Evolutionary conservation across 1,140 invertebrate genomes (phyloP), one percentile per base, ranked within the genome.

Genomic region (Musca vetustissima): DNA sequence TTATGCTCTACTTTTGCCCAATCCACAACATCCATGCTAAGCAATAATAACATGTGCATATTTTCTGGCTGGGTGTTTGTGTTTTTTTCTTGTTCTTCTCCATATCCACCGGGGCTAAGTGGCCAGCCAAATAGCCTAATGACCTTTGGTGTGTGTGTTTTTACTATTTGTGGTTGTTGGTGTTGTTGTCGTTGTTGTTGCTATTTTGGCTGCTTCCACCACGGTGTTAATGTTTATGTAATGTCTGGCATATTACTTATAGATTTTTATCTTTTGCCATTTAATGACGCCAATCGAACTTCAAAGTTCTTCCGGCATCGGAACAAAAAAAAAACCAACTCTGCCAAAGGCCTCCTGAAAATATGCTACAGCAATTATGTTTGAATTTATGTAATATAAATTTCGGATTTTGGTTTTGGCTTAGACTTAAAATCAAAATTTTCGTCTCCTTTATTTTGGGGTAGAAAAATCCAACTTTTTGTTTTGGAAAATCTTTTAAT

Each of bases 231-330:
- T 65, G 47, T 65, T 47, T 28, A 65, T 65, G 24, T 48, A 25
- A 65, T 65, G 24, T 9, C 43, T 49, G 43, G 28, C 4, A 24
- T 67, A 48, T 67, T 52, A 43, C 66, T 53, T 67, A 67, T 67
- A 55, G 50, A 67, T 67, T 48, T 53, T 53, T 67, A 52, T 67
- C 66, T 67, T 19, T 25, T 43, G 13, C 24, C 55, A n/a, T 67
- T 67, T 67, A 67, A 67, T 67, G 66, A 67, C 66, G 43, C 66
- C 66, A 67, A 67, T 67, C 66, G 66, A 67, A 67, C 66, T 67
- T 67, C 66, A 67, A 67, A 67, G 66, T 50, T 36, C 52, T 67
- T 67, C 66, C 66, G 43, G 25, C 17, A 25, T n/a, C n/a, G n/a
- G n/a, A n/a, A 19, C 64, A 57, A 14, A 64, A 64, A 15, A 21